phyloP scores from a whole-genome alignment of 2,113 vertebrate species.

The Cololabis saira region DNA sequence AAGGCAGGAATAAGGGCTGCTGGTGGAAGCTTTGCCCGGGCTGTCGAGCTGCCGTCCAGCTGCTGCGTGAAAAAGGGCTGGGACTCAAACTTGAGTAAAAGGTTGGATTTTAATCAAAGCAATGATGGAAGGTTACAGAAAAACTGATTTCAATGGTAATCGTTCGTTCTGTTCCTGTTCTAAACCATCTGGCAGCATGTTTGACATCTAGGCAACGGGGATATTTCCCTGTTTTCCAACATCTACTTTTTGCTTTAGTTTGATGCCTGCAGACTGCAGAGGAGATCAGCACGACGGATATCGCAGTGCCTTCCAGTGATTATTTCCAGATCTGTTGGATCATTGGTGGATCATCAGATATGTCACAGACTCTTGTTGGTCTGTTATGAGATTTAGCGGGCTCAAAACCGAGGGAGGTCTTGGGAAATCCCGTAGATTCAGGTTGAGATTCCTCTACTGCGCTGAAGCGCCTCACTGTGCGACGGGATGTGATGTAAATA shows the following conservation, averaged over 20 bases:
- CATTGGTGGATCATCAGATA: slow-evolving; percentile 27
- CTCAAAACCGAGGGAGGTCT: neutral
- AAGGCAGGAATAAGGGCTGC: slow-evolving; percentile 7
- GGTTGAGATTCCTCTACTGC: too few species aligned
- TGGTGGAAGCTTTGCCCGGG: slow-evolving; percentile 5
- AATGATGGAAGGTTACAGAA: neutral
- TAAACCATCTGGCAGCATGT: neutral
- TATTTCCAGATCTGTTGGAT: slow-evolving; percentile 54
- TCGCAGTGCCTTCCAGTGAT: slow-evolving; percentile 32
- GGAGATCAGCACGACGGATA: neutral
- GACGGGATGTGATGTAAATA: neutral
- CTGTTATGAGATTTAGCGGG: neutral
- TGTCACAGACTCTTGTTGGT: neutral
- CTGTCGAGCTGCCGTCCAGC: slow-evolving; percentile 48
- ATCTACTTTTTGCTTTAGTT: neutral
- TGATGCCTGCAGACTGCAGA: neutral
- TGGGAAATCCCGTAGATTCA: neutral
- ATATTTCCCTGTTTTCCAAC: slow-evolving; percentile 19
- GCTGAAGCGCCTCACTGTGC: too few species aligned
- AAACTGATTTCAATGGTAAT: neutral
- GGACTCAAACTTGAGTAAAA: too few species aligned
- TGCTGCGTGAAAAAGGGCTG: neutral
- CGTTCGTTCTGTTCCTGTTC: neutral
- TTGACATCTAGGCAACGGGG: slow-evolving; percentile 2
- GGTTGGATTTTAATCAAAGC: slow-evolving; percentile 8